Percentiles rank a stretch among this genome's conserved stretches.
phyloP scores from a whole-genome alignment of 2,113 vertebrate genomes.

The Raja brachyura region DNA sequence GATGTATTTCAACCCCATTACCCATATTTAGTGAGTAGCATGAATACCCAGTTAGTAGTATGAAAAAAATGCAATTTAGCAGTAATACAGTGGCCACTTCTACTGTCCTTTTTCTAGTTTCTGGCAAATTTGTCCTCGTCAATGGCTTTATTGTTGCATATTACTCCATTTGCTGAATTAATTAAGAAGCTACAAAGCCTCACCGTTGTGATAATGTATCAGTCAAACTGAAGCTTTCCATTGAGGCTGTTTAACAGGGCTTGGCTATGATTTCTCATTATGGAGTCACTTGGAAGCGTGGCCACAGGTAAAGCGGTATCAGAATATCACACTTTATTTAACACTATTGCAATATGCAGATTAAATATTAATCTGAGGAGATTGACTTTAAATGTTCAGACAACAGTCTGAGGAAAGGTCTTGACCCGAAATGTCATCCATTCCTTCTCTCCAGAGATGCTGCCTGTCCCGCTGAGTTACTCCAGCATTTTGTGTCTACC shows the following conservation, averaged over 20 bases:
- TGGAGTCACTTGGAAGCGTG: background rate
- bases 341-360: background rate
- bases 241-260: background rate
- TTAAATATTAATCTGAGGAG: background rate
- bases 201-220: background rate
- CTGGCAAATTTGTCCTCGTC: background rate
- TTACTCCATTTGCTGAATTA: no score
- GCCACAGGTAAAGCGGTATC: background rate
- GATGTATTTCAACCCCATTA: background rate
- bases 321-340: background rate
- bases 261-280: background rate
- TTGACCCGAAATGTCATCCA: no score
- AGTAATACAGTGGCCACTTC: background rate
- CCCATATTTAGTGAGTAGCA: no score
- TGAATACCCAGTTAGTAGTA: no score
- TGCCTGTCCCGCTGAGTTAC: no score
- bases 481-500: no score
- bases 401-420: no score
- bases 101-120: background rate
- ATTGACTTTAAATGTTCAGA: background rate
- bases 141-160: background rate
- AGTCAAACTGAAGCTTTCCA: background rate
- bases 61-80: background rate
- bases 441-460: no score
- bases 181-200: background rate